A percentile compares a stretch with the other conserved stretches of the same genome.
phyloP scores from a whole-genome alignment of 1,140 invertebrate genomes.

The Conus ventricosus region DNA sequence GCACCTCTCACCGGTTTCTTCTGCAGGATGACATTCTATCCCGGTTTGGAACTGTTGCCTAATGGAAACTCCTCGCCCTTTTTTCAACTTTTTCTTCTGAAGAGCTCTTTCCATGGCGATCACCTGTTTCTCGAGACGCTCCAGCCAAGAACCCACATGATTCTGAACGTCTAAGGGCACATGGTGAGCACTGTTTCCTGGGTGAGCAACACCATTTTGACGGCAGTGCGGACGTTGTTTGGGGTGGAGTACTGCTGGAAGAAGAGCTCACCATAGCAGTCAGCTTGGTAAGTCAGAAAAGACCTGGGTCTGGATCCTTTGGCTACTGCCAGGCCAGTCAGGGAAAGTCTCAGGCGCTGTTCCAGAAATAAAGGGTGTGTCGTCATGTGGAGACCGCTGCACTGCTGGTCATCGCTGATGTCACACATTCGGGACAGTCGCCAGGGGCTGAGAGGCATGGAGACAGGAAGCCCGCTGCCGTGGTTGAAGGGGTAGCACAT shows the following conservation, averaged over 20 bases:
- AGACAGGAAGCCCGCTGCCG: background rate
- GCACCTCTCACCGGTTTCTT: background rate
- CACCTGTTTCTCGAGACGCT: background rate
- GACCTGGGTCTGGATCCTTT: background rate
- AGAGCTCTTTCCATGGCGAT: background rate
- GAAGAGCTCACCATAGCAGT: slow-evolving; percentile 20
- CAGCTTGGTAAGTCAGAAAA: slow-evolving; percentile 1
- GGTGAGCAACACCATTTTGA: background rate
- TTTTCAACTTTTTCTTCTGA: background rate
- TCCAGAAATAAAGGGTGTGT: background rate
- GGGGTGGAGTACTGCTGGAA: slow-evolving; percentile 14
- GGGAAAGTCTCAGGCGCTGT: background rate
- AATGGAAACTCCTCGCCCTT: background rate
- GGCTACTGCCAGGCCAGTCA: background rate
- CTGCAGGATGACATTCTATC: background rate
- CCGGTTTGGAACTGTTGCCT: background rate
- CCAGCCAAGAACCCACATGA: background rate
- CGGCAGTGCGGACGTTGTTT: background rate
- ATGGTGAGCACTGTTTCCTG: background rate
- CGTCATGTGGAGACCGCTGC: background rate
- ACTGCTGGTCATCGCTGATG: background rate
- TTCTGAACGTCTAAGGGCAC: background rate
- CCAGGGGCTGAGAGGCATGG: slow-evolving; percentile 1
- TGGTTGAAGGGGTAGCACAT: slow-evolving; percentile 8
- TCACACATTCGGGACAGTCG: slow-evolving; percentile 13